A percentile compares a stretch with the other conserved stretches of the same genome.
Evolutionary conservation across 2,113 vertebrate genomes (phyloP).

Genomic region (Anoplopoma fimbria): DNA sequence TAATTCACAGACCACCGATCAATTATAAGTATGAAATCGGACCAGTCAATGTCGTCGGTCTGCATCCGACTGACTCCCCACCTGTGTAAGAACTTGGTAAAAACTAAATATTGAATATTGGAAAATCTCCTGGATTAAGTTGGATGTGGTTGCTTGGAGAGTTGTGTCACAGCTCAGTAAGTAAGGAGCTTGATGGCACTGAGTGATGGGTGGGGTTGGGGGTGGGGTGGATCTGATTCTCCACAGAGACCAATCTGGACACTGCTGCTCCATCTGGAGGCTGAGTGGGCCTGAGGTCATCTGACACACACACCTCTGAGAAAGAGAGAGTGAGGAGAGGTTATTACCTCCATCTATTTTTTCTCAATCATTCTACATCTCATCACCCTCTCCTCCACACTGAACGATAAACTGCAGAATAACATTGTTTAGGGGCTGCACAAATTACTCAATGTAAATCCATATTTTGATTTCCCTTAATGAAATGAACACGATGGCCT

Average conservation of each 20-base stretch:
- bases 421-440: background rate
- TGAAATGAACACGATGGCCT: background rate
- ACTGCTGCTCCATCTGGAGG: slow-evolving; percentile 41
- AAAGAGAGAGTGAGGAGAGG: slow-evolving; percentile 7
- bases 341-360: slow-evolving; percentile 23
- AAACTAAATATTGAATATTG: slow-evolving; percentile 10
- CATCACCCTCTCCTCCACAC: background rate
- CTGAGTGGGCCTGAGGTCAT: slow-evolving; percentile 24
- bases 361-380: background rate
- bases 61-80: background rate
- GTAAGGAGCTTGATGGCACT: background rate
- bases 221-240: background rate
- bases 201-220: background rate
- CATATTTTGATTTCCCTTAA: background rate
- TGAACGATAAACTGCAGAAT: slow-evolving; percentile 15
- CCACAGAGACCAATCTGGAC: slow-evolving; percentile 48
- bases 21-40: background rate
- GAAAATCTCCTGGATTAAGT: background rate
- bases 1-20: too few relatives aligned
- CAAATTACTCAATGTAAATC: background rate
- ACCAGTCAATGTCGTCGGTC: background rate
- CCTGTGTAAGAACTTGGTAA: slow-evolving; percentile 3
- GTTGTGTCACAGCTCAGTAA: background rate
- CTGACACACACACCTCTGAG: background rate
- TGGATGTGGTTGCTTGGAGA: background rate